Conservation (phyloP, 2,888 invertebrate genomes). For the Drosophila kuntzei region DNA sequence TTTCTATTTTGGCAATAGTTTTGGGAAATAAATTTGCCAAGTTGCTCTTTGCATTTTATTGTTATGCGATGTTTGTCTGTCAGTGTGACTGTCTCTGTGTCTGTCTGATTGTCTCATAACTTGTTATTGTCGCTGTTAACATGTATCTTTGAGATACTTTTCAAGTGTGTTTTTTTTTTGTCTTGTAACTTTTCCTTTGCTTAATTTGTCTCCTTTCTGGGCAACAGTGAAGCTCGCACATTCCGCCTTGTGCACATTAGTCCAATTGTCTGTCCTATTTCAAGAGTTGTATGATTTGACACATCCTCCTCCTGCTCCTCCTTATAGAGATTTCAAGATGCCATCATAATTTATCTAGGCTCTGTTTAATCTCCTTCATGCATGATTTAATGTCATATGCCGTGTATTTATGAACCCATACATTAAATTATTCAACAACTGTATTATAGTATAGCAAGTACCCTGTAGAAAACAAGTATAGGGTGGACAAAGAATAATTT, state of each 20-base stretch:
- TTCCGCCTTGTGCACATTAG: constrained; percentile 15
- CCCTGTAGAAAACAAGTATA: not conserved
- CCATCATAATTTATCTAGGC: constrained; percentile 57
- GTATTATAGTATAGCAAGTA: not conserved
- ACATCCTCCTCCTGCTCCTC: constrained; percentile 1
- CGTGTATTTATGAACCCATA: constrained; percentile 32
- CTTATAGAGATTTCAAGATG: constrained; percentile 27
- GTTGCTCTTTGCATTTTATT: constrained; percentile 73
- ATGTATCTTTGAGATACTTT: constrained; percentile 56
- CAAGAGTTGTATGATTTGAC: constrained; percentile 22
- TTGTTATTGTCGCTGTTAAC: constrained; percentile 80
- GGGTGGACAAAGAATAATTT: not conserved
- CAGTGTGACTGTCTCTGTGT: constrained; percentile 16
- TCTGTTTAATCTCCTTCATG: constrained; percentile 53
- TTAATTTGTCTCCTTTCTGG: constrained; percentile 55
- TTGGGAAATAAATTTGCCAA: constrained; percentile 68
- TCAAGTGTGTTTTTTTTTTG: constrained; percentile 9
- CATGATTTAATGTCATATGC: constrained; percentile 48
- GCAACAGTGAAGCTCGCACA: constrained; percentile 15
- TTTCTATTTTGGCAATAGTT: constrained; percentile 72
- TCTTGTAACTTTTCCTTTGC: constrained; percentile 16
- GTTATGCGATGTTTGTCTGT: constrained; percentile 52
- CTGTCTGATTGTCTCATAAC: constrained; percentile 60
- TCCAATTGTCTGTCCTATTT: constrained; percentile 43
- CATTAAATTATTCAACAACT: constrained; percentile 36